A percentile compares a stretch with the other conserved stretches of the same genome.
Conservation (phyloP, 2,888 invertebrate species). For the Catonia carolina region DNA sequence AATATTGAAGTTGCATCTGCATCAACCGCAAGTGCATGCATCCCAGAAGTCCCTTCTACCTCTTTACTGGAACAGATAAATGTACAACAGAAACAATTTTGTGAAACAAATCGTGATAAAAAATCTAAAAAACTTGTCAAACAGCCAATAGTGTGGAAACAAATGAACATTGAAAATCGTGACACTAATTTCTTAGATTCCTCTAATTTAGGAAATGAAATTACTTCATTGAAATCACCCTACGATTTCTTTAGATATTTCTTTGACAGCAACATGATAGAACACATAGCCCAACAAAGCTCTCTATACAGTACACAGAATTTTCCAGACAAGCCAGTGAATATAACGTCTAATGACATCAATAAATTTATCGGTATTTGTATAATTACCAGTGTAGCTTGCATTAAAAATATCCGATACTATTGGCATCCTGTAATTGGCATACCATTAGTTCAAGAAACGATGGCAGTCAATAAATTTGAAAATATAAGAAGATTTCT, state of each 20-base stretch:
- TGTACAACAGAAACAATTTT: no score
- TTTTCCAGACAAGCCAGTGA: no score
- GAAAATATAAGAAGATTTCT: constrained; percentile 31
- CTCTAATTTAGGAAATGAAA: background rate
- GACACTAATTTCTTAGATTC: background rate
- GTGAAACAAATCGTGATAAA: no score
- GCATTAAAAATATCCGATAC: constrained; percentile 29
- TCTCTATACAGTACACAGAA: background rate
- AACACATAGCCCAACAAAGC: background rate
- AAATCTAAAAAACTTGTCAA: no score
- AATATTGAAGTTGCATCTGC: no score
- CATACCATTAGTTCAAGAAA: constrained; percentile 30
- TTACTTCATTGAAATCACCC: constrained; percentile 1
- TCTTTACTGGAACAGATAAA: no score
- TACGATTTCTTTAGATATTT: background rate
- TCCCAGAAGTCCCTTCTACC: no score
- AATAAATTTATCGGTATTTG: background rate
- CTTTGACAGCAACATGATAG: background rate
- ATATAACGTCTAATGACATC: background rate
- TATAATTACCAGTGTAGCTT: constrained; percentile 28
- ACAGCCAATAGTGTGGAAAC: no score
- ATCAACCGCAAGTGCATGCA: no score
- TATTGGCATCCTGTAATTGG: constrained; percentile 33
- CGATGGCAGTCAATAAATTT: constrained; percentile 34
- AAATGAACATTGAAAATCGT: background rate